Evolutionary conservation across 2,888 invertebrate species (phyloP), one percentile per base, ranked within the genome.

Genomic region (Drosophila subquinaria): DNA sequence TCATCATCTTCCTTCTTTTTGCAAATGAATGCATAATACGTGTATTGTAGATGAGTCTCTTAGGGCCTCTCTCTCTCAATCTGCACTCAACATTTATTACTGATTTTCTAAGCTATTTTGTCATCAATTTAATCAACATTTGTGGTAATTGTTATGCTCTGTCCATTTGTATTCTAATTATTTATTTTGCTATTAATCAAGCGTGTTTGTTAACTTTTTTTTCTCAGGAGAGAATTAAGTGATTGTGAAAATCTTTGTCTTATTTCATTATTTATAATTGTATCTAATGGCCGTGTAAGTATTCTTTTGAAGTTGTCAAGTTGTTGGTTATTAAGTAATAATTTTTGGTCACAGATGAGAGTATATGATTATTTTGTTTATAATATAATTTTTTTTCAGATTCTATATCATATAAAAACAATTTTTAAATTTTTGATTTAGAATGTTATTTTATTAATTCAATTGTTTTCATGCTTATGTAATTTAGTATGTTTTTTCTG

Each of bases 1-100:
- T 30, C 0, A 0, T 30, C 2, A n/a, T n/a, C n/a, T n/a, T n/a
- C n/a, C n/a, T n/a, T 13, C 51, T 64, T 61, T 63, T 53, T 30
- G 40, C 51, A 68, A 68, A 79, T 73, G 67, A 73, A 81, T 79
- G 53, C 62, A 69, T 43, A 59, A 69, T 69, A 6, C 27, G 27
- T 5, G 27, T 27, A 55, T 61, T 51, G 17, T 51, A 38, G 50
- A 65, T 36, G 36, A 36, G 33, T 69, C 59, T 55, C 55, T 6
- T 11, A 56, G 55, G 51, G 4, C 51, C 15, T 27, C 42, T 20
- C 43, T 55, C 15, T 27, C 42, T 30, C 48, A 50, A 6, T 27
- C 30, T 55, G 64, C 56, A 60, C 42, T 27, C 27, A 51, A 50
- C 50, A 56, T 66, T 60, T 38, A 66, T 66, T 30, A 35, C 45